phyloP scores from a whole-genome alignment of 2,113 vertebrate genomes.

The Rhynchomys soricoides region DNA sequence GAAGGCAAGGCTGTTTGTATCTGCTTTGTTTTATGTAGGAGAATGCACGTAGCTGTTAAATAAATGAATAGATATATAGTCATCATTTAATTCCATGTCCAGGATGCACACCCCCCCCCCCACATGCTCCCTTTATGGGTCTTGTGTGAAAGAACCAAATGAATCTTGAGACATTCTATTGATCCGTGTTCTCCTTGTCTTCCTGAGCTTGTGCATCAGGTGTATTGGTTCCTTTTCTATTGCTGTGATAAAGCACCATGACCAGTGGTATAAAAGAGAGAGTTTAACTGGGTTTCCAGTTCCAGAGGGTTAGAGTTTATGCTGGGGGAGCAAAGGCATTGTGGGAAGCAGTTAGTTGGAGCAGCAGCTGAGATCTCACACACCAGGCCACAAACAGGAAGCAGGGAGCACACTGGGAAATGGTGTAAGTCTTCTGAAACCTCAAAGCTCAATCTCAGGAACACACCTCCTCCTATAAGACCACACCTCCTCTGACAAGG shows the following conservation, averaged over 20 bases:
- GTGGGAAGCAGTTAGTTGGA: background rate
- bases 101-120: background rate
- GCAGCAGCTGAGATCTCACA: background rate
- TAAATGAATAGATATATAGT: conserved; percentile 9
- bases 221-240: background rate
- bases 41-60: background rate
- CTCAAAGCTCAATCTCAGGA: background rate
- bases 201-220: background rate
- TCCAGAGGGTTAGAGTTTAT: background rate
- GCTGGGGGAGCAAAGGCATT: background rate
- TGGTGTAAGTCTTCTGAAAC: background rate
- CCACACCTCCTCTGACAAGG: background rate
- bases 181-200: background rate
- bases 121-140: background rate
- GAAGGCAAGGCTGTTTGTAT: background rate
- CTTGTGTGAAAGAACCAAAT: background rate
- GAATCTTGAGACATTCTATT: background rate
- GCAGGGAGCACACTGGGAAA: background rate
- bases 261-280: background rate
- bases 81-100: background rate
- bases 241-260: background rate
- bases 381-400: background rate
- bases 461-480: background rate
- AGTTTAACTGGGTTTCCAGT: background rate
- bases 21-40: conserved; percentile 12